phyloP scores from a whole-genome alignment of 2,888 invertebrate species.

The Lysandra bellargus region DNA sequence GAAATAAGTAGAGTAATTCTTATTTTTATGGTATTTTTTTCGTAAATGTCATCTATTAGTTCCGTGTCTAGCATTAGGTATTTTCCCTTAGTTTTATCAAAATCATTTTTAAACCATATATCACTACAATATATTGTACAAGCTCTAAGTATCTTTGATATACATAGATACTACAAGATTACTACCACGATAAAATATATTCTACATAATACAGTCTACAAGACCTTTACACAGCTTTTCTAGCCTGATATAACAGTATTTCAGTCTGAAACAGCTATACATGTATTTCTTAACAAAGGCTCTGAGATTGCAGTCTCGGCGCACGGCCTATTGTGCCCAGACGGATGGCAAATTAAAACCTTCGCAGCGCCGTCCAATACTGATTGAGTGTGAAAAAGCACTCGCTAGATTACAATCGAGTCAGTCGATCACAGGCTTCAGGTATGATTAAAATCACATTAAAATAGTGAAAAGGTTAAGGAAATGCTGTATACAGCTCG shows the following conservation, averaged over 20 bases:
- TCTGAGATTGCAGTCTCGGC: constrained; percentile 42
- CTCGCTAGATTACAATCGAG: constrained; percentile 60
- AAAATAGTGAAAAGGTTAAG: constrained; percentile 33
- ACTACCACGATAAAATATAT: too few species aligned
- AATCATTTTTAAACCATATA: too few species aligned
- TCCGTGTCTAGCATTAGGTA: too few species aligned
- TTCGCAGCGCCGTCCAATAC: constrained; percentile 48
- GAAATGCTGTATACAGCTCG: not conserved
- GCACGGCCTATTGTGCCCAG: constrained; percentile 59
- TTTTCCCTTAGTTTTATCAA: too few species aligned
- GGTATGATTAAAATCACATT: constrained; percentile 40
- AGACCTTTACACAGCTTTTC: not conserved
- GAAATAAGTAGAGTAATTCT: too few species aligned
- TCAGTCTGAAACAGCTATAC: constrained; percentile 4
- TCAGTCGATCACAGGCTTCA: constrained; percentile 53
- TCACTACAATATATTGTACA: too few species aligned
- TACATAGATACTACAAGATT: too few species aligned
- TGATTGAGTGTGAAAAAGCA: constrained; percentile 78
- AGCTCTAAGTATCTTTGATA: too few species aligned
- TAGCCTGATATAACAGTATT: not conserved
- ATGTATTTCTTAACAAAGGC: constrained; percentile 29
- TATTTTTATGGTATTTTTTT: too few species aligned
- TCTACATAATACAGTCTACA: not conserved
- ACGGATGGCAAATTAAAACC: constrained; percentile 72
- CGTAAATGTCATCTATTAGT: too few species aligned